A percentile compares a stretch with the other conserved stretches of the same genome.
phyloP scores from a whole-genome alignment of 2,888 invertebrate species.

The Argynnis bischoffii region DNA sequence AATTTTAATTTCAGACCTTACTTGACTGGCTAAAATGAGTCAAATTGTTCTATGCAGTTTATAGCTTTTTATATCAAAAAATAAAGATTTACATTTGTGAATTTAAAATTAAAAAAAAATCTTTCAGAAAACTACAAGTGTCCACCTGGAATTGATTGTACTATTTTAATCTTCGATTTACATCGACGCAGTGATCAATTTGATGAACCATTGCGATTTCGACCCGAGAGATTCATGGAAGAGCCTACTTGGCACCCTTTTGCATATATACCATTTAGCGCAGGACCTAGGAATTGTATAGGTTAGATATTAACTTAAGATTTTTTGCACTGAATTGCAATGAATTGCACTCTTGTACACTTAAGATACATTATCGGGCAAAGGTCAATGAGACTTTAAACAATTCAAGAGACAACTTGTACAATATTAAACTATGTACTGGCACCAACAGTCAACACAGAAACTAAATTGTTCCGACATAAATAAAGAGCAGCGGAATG shows the following conservation, averaged over 20 bases:
- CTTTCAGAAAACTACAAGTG: constrained; percentile 47
- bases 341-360: no score
- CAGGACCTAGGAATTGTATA: constrained; percentile 86
- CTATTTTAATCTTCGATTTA: constrained; percentile 83
- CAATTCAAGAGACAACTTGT: no score
- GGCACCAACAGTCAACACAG: no score
- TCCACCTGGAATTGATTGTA: constrained; percentile 76
- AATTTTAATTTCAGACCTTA: no score
- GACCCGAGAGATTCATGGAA: constrained; percentile 87
- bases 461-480: no score
- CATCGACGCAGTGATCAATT: constrained; percentile 85
- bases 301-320: constrained; percentile 61
- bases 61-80: background rate
- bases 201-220: constrained; percentile 84
- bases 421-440: no score
- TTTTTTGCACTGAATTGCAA: no score
- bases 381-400: no score
- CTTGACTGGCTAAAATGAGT: no score
- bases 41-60: background rate
- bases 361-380: no score
- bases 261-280: constrained; percentile 86
- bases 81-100: background rate
- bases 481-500: no score
- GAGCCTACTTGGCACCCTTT: constrained; percentile 81
- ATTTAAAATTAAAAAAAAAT: background rate